Percentiles rank a stretch among this genome's conserved stretches.
phyloP scores from a whole-genome alignment of 2,797 vertebrate genomes.

The Arctocebus calabarensis region DNA sequence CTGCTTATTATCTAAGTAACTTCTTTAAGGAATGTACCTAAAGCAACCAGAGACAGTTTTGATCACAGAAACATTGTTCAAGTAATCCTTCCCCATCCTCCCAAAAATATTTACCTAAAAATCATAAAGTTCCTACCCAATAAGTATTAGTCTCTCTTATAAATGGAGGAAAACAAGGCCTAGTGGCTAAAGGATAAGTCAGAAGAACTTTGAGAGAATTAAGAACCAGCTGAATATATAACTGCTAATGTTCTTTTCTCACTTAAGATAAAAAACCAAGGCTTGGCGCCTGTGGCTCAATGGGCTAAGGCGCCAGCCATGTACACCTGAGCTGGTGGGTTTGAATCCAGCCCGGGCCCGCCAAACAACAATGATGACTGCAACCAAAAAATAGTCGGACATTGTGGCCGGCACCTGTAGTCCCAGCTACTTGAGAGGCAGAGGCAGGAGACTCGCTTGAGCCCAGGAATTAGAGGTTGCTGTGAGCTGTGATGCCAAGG shows the following conservation, averaged over 20 bases:
- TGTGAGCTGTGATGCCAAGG: no score
- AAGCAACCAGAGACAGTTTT: neutral
- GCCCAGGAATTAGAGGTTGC: no score
- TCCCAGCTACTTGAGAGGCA: no score
- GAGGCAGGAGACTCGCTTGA: no score
- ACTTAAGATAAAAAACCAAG: no score
- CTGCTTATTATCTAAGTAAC: neutral
- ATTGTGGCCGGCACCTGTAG: no score
- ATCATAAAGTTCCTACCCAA: constrained; percentile 25
- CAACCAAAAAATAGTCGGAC: no score
- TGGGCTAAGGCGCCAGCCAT: no score
- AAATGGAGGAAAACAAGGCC: constrained; percentile 1
- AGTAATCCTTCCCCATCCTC: neutral
- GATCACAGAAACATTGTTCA: constrained; percentile 10
- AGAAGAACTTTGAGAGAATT: neutral
- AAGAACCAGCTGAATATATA: neutral
- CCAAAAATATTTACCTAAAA: neutral
- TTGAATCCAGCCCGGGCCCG: no score
- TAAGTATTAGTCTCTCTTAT: constrained; percentile 17
- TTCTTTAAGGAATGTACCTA: neutral
- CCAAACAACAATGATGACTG: no score
- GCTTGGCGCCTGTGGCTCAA: no score
- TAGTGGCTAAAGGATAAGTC: neutral
- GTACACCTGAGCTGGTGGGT: no score
- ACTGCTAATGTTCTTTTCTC: neutral